phyloP scores from a whole-genome alignment of 37 sponge, comb jelly and placozoan species.

The Petrosia ficiformis region DNA sequence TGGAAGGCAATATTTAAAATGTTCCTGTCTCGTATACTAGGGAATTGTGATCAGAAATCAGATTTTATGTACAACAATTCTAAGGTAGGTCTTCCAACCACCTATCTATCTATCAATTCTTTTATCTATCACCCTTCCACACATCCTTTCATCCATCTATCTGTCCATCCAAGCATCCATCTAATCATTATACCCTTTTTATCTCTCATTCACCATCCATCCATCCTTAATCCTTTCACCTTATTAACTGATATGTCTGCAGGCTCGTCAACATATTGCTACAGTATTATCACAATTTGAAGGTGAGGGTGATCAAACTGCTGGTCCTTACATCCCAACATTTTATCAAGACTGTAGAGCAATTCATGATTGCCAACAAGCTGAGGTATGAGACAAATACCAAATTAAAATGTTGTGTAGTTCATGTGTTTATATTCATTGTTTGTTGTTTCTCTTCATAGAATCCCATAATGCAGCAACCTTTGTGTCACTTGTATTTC shows the following conservation, averaged over 20 bases:
- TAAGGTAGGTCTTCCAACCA: background rate
- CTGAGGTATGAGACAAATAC: conserved; percentile 5
- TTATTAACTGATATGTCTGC: background rate
- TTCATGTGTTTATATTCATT: background rate
- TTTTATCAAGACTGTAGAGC: conserved; percentile 52
- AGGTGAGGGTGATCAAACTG: background rate
- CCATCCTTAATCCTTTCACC: too few relatives aligned
- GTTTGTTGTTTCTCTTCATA: background rate
- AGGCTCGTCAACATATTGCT: conserved; percentile 26
- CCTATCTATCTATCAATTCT: too few relatives aligned
- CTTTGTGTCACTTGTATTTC: conserved; percentile 82
- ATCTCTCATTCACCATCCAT: too few relatives aligned
- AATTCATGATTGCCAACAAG: background rate
- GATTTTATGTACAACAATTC: conserved; percentile 24
- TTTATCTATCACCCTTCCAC: too few relatives aligned
- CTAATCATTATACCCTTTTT: too few relatives aligned
- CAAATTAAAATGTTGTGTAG: background rate
- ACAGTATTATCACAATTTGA: conserved; percentile 13
- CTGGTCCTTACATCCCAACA: conserved; percentile 41
- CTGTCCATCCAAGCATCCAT: too few relatives aligned
- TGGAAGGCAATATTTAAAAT: conserved; percentile 48
- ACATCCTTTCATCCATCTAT: too few relatives aligned
- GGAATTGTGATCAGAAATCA: conserved; percentile 30
- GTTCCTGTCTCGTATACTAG: conserved; percentile 50
- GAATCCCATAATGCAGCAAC: conserved; percentile 73